Base-by-base conservation (phyloP, 1,140 invertebrate genomes). In the Colletes latitarsis region DNA sequence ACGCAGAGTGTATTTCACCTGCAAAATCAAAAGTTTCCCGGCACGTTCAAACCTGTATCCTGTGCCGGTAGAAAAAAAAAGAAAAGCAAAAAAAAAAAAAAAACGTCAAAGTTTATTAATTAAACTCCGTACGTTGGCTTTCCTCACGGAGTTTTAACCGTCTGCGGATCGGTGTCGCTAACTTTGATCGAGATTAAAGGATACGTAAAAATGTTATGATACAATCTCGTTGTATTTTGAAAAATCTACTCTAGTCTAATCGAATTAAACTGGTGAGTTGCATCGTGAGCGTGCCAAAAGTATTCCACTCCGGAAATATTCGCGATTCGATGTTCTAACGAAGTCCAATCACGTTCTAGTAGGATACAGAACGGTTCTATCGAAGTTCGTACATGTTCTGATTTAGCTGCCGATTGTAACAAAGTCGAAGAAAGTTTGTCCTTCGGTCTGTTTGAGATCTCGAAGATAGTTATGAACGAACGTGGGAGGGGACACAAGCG, bases 61-160 rank as follows among this genome's bases (percentile, higher is more conserved):
- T 21, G 5, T 21, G n/a, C 46, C 46, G 8, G 46, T 43, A 9
- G 8, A 43, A 43, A 43, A 43, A 12, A 49, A 49, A n/a, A n/a
- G n/a, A n/a, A 9, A 8, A 19, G 19, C 17, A 43, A 3, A 63
- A 53, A 63, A 63, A 49, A 12, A 10, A 15, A 21, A 30, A 43
- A 3, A 63, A 63, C 63, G 41, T 63, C 58, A n/a, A 63, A 72
- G 58, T 78, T 78, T 72, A 64, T 64, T 63, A 72, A 78, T 78
- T 71, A 71, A 78, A 78, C 46, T 17, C 17, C 4, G 9, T 46
- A 68, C 9, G 39, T 30, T 71, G 12, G n/a, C 49, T 0, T 4
- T 17, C 12, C 46, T 30, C 58, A 12, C 19, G 9, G 46, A 53
- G 15, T 73, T 73, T 62, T 41, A 21, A 43, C 58, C 3, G 43